Evolutionary conservation across 2,888 invertebrate genomes (phyloP), one percentile per base, ranked within the genome.

Genomic region (Eupithecia abbreviata): DNA sequence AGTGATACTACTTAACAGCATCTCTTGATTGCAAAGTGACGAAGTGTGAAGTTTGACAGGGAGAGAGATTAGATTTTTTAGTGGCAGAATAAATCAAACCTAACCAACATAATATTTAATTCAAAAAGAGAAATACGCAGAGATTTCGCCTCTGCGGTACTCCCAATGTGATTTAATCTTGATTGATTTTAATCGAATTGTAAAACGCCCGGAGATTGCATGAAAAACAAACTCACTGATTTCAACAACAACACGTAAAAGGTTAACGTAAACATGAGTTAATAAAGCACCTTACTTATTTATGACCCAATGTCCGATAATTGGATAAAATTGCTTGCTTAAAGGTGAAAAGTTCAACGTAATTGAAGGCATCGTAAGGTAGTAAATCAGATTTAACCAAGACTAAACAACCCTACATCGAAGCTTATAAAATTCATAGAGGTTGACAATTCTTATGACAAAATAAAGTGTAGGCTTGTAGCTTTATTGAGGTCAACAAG

Each of bases 321-420:
- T 68, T 45, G 67, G 67, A 45, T 68, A 68, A 68, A 45, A 68
- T 68, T 43, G 15, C 42, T 15, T 3, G 41, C 9, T 30, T 43
- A 68, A 45, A 68, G 67, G 67, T 68, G 45, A 45, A 68, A 45
- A 68, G 67, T 68, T 68, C 67, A 68, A 68, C 18, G 4, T 10
- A 43, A 43, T 68, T 58, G 55, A 58, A 58, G 18, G 2, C 0
- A 51, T 51, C 51, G 2, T 3, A 9, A 51, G 51, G 5, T 51
- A 58, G 55, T 68, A 68, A 68, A 45, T 43, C n/a, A 45, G 67
- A 68, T 68, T 43, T 45, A 68, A 68, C 67, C 10, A 45, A 43
- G 67, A 68, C 67, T 4, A 45, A 42, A 4, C 15, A 4, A 62
- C 12, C 3, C 2, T 55, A 51, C 51, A 9, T 51, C 51, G 55